Base-by-base conservation (phyloP, 1,140 invertebrate genomes). In the Zaprionus lachaisei region DNA sequence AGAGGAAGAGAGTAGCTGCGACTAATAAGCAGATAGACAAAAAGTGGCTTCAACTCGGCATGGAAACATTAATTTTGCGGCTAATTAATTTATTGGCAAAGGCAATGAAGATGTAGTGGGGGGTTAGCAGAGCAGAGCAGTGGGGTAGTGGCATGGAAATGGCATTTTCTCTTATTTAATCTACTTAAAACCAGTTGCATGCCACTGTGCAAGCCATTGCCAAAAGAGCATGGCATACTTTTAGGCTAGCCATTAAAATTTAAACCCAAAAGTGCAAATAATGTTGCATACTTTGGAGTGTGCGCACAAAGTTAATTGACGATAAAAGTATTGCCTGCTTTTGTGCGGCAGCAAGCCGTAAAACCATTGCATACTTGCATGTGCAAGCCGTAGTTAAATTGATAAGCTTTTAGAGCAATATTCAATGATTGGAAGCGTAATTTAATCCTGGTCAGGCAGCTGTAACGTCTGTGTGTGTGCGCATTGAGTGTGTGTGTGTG, bases 51-150 rank as follows among this genome's bases (percentile, higher is more conserved):
- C 20, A 44, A 54, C 63, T 34, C n/a, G 66, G 66, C 54, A n/a
- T 67, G 57, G 75, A 73, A 87, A 77, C 83, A 86, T 86, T 87
- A 87, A 87, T 86, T 72, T 58, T 72, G 66, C 55, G 73, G 68
- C 62, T 83, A 86, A 86, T 86, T 86, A 86, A 86, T 83, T 87
- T 75, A 72, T 72, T 67, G 54, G 49, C 47, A 57, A 17, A 63
- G 64, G 2, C n/a, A 47, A 47, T 47, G 41, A n/a, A 17, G 7
- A 47, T n/a, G 1, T 1, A 17, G 41, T 2, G 6, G n/a, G n/a
- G 5, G n/a, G n/a, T 1, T 20, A 1, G 20, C 1, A 1, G 20
- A 20, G 20, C 5, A n/a, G 15, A 17, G n/a, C 17, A n/a, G n/a
- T n/a, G 41, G 41, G 3, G n/a, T 17, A 4, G 7, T 3, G 0